Base-by-base conservation (phyloP, 35 echinoderm and acorn worm genomes). In the Stichopus chloronotus region DNA sequence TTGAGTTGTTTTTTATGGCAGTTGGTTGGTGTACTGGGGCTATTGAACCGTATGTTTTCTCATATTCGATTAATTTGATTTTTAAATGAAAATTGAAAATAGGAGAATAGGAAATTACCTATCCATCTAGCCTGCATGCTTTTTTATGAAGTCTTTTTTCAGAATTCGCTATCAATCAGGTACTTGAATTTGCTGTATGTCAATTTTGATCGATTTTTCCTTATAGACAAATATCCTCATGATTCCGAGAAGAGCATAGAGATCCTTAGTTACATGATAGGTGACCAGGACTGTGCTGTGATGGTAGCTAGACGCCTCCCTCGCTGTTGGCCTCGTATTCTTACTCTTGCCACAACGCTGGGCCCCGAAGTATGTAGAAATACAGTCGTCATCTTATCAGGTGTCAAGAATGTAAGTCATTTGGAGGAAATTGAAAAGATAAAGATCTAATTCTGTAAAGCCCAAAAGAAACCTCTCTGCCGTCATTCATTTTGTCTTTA, bases 301-400 rank as follows among this genome's bases (percentile, higher is more conserved):
- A 89, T 89, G 87, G 25, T 89, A 0, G 87, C 87, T 13, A 6
- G 87, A 52, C 87, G 87, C 1, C 87, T 89, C 8, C 87, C 87
- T 4, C 59, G 87, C 25, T 89, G 87, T 55, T 89, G 87, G 87
- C 87, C 87, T 14, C 87, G 87, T 58, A 89, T 89, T 72, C 60
- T 89, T 4, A 71, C 87, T 54, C 61, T 89, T 12, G 87, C 87
- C 6, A 89, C 87, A 6, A 89, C 87, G 7, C 17, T 89, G 61
- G 87, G 87, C 60, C 59, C 59, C 55, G 87, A 89, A 63, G 87
- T 89, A 24, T 71, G 55, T 59, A 58, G 59, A 72, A 89, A 89
- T 72, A 71, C 87, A 7, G 87, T 89, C 19, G 30, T 54, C 19
- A 72, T 89, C 57, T 61, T 89, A 43, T 89, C 87, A 19, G 87